These are phyloP conservation scores for Oscheius sp. DNA, from an alignment of 2,888 invertebrate species.

Conservation along the genomic window DNA sequence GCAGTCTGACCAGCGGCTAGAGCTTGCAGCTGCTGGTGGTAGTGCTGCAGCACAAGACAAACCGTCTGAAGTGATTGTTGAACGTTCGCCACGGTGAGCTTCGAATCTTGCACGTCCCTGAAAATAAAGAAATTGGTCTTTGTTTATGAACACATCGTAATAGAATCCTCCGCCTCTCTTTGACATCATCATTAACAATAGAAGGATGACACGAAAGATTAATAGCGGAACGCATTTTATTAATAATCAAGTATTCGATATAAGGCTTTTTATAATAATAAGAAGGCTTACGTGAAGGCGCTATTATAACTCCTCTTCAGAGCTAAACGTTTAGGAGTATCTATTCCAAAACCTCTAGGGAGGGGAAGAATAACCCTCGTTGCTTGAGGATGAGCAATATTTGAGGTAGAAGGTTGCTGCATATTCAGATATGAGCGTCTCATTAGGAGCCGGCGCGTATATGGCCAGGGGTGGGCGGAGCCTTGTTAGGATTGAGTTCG, in stretches of 20 bases:
- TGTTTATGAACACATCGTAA: no score
- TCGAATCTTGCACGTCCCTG: conserved; percentile 31
- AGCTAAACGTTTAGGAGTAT: neutral
- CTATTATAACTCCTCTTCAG: conserved; percentile 18
- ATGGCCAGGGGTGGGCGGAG: conserved; percentile 21
- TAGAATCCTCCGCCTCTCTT: no score
- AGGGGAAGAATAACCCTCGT: conserved; percentile 12
- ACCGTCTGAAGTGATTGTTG: conserved; percentile 26
- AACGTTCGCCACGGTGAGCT: conserved; percentile 25
- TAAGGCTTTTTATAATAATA: no score
- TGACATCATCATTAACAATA: no score
- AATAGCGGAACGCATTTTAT: no score
- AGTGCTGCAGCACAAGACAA: conserved; percentile 18
- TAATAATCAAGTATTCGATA: no score
- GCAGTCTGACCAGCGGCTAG: conserved; percentile 20
- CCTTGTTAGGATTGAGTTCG: conserved; percentile 21
- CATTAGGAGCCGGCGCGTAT: conserved; percentile 29
- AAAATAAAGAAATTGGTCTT: neutral
- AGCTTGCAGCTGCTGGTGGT: conserved; percentile 16
- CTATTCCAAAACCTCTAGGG: neutral
- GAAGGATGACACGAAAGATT: no score
- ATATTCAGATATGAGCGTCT: conserved; percentile 31
- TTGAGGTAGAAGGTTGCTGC: conserved; percentile 28
- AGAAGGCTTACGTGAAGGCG: conserved; percentile 22
- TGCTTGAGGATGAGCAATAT: conserved; percentile 21